These are phyloP conservation scores for Mormyrus proboscirostris DNA, from an alignment of 2,797 vertebrate genomes.

Conservation along the genomic window DNA sequence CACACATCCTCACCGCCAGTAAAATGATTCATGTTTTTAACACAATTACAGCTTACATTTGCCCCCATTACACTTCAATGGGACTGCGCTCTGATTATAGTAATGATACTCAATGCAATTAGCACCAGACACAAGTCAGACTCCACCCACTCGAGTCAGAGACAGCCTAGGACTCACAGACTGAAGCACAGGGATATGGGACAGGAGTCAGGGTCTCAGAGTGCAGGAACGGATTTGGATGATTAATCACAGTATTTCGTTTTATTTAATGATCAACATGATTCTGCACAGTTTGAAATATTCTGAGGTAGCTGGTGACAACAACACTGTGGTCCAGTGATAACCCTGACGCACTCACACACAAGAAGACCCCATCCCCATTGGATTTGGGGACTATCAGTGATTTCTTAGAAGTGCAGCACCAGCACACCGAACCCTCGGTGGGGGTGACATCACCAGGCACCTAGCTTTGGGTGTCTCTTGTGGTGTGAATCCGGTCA, in stretches of 20 bases:
- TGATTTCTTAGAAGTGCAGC: not conserved
- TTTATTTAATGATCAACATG: not conserved
- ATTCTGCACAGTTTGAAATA: not conserved
- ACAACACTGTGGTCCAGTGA: not conserved
- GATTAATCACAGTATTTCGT: not conserved
- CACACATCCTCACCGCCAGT: not conserved
- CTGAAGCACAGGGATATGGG: not conserved
- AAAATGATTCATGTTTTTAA: not conserved
- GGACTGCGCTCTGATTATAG: conserved; percentile 10
- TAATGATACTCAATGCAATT: conserved; percentile 14
- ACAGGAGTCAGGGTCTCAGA: not conserved
- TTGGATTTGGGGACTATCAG: not conserved
- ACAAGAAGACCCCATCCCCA: not conserved
- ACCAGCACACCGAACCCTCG: not conserved
- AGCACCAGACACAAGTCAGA: conserved; percentile 3
- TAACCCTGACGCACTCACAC: not conserved
- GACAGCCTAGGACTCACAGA: not conserved
- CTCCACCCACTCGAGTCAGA: not conserved
- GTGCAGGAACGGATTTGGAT: not conserved
- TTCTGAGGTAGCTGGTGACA: conserved; percentile 17
- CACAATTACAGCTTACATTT: conserved; percentile 1
- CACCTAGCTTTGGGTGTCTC: not conserved
- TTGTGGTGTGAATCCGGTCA: not conserved
- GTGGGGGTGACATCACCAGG: not conserved
- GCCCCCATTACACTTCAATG: not conserved